Base-by-base conservation (phyloP, 2,888 invertebrate species). In the Eupithecia inturbata region DNA sequence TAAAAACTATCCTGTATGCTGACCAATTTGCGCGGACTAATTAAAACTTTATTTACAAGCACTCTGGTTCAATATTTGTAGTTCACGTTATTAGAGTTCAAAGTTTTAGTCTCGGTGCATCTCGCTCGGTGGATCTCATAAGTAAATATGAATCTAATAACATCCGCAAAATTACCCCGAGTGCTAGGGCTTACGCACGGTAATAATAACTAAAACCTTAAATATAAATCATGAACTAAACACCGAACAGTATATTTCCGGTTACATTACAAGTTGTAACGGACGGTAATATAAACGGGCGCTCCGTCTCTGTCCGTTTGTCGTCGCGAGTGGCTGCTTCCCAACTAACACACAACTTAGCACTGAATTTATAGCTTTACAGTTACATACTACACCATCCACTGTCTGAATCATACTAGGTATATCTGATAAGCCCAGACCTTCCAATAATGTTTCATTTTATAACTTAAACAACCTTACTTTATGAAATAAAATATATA, bases 291-390 rank as follows among this genome's bases (percentile, higher is more conserved):
- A 82, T 82, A 78, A 81, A 75, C 72, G 68, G 64, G 78, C 78
- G 70, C 84, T 84, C 83, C 70, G 82, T 85, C 83, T 79, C 75
- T 79, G 84, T 84, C 84, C 72, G 78, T 73, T 71, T 73, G 78
- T 77, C 53, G 72, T 68, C 63, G 63, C 71, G 62, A 70, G 33
- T 62, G 57, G 68, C 66, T 73, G 73, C n/a, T 33, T 60, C 53
- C 66, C 60, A 66, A 68, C 72, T 63, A 45, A 68, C 36, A 36
- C 31, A 36, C 36, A 49, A 49, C 49, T 60, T 60, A 60, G 10
- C 53, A 12, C 39, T 62, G 41, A 22, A 45, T 31, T n/a, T 49
- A 22, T 16, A 28, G 60, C 60, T 28, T 49, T n/a, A 49, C 49
- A 3, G 14, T 45, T 45, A 19, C 45, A 19, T 45, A 45, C 45